Evolutionary conservation across 2,797 vertebrate species (phyloP), one percentile per base, ranked within the genome.

Genomic region (Rhynchonycteris naso): DNA sequence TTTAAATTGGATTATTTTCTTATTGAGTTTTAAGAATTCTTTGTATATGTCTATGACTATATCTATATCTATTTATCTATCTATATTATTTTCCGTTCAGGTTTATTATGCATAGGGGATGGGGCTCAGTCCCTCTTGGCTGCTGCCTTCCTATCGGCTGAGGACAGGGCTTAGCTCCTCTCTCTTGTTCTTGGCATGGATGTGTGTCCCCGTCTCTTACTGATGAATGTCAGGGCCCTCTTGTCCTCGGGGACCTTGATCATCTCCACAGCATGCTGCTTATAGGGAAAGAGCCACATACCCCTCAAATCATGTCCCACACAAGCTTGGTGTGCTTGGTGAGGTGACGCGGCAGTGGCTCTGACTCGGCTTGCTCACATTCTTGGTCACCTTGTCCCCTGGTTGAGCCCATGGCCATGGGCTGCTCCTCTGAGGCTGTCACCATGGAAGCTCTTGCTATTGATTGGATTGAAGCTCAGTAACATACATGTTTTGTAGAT

Each of bases 1-100:
- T 84, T 85, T 61, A 33, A 63, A 43, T 66, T 22, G 35, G 18
- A 2, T 69, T 84, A 18, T 76, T 87, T 69, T 84, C 18, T 76
- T 87, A 26, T 59, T 91, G 63, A 68, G n/a, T 88, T 91, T 88
- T 83, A 95, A 88, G 81, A 43, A 56, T 52, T 85, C 47, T 86
- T 65, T 66, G 21, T 81, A 18, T 56, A 19, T 21, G 43, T 43
- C 43, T 43, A 7, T 43, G 43, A 6, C 43, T 43, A 43, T 43
- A 7, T 43, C 38, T 81, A 18, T 56, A 19, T 56, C 18, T 56
- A 56, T 21, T 7, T 43, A 43, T 43, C 43, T 81, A 18, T 56
- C 5, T 56, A 19, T 56, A 56, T 56, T 21, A 21, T 56, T 56
- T 66, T 66, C 63, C n/a, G 63, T n/a, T n/a, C 30, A 33, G 16